These are phyloP conservation scores for Rallus limicola DNA, from an alignment of 2,113 vertebrate species.

Conservation along the genomic window DNA sequence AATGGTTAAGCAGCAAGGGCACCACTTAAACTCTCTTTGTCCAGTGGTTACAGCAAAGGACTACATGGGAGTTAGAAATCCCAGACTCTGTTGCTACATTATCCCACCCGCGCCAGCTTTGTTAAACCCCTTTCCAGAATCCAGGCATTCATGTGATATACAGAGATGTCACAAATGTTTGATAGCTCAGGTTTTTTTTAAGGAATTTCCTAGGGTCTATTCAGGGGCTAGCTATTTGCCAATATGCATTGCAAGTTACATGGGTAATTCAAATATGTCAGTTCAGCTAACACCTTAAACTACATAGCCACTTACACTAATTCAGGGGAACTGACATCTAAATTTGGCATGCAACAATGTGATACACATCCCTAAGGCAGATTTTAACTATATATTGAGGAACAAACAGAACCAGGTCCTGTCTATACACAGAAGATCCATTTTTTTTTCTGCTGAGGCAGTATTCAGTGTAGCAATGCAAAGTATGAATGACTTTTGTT, in stretches of 20 bases:
- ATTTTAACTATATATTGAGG: neutral
- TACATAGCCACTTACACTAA: neutral
- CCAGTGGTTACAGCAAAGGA: neutral
- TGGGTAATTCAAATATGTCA: neutral
- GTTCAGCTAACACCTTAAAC: neutral
- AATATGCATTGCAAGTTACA: neutral
- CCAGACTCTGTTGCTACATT: neutral
- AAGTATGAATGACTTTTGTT: neutral
- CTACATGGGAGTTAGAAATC: neutral
- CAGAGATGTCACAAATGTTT: neutral
- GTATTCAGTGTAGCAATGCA: neutral
- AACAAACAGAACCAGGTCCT: neutral
- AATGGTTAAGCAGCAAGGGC: neutral
- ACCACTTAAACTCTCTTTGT: neutral
- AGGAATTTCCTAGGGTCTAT: neutral
- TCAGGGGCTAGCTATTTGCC: neutral
- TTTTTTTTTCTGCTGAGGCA: neutral
- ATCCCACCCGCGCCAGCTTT: neutral
- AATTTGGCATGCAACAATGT: neutral
- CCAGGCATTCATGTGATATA: neutral
- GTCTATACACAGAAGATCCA: rapidly evolving
- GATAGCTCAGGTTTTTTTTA: neutral
- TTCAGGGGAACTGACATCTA: neutral
- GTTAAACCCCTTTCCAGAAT: neutral
- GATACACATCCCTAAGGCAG: neutral